A percentile compares a stretch with the other conserved stretches of the same genome.
phyloP scores from a whole-genome alignment of 2,888 invertebrate species.

The Cantharis flavilabris region DNA sequence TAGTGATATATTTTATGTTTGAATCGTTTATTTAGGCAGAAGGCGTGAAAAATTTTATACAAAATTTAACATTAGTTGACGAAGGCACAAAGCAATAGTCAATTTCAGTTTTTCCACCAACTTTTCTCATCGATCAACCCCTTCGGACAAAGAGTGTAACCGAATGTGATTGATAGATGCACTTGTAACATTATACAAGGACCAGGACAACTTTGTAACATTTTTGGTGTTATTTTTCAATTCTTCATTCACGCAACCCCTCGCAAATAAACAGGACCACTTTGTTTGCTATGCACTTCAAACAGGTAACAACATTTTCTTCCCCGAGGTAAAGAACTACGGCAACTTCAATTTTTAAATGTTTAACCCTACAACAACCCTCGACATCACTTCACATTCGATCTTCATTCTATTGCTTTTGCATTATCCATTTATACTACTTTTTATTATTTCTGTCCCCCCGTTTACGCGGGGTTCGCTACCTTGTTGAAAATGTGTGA shows the following conservation, averaged over 20 bases:
- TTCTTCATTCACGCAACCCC: not conserved
- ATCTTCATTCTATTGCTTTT: not conserved
- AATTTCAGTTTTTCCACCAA: slow-evolving; percentile 20
- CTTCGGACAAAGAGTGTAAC: slow-evolving; percentile 18
- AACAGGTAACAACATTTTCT: not conserved
- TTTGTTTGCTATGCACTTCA: not conserved
- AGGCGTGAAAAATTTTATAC: slow-evolving; percentile 15
- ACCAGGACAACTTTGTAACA: slow-evolving; percentile 15
- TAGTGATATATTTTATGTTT: slow-evolving; percentile 5
- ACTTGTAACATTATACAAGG: slow-evolving; percentile 13
- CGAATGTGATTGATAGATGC: slow-evolving; percentile 23
- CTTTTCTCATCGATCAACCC: slow-evolving; percentile 22
- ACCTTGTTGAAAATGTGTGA: too few species aligned
- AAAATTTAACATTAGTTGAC: slow-evolving; percentile 18
- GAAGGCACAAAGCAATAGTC: slow-evolving; percentile 22
- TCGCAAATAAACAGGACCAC: not conserved
- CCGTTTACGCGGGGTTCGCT: too few species aligned
- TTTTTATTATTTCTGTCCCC: not conserved
- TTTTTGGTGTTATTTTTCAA: slow-evolving; percentile 18
- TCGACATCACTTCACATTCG: not conserved
- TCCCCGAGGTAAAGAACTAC: not conserved
- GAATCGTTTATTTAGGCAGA: slow-evolving; percentile 12
- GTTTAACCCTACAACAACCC: not conserved
- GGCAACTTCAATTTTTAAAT: not conserved
- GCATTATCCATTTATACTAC: not conserved